A percentile compares a stretch with the other conserved stretches of the same genome.
phyloP scores from a whole-genome alignment of 2,888 invertebrate genomes.

The Latrodectus elegans region DNA sequence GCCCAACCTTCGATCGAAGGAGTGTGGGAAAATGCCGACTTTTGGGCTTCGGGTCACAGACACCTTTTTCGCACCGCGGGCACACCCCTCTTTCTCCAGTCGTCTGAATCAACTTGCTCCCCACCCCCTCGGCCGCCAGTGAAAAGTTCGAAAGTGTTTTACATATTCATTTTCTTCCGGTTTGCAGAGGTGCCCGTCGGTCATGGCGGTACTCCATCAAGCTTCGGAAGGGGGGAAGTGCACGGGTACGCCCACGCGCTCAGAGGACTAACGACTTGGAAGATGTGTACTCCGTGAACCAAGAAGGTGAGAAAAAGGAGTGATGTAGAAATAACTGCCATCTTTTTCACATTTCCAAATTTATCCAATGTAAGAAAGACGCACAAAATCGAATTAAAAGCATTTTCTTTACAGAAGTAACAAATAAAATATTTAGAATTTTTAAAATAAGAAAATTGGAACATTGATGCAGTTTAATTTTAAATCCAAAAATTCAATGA shows the following conservation, averaged over 20 bases:
- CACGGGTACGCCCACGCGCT: background rate
- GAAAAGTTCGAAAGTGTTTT: slow-evolving; percentile 66
- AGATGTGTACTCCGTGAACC: background rate
- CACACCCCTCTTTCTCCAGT: slow-evolving; percentile 52
- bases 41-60: slow-evolving; percentile 45
- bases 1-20: slow-evolving; percentile 48
- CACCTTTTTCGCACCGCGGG: slow-evolving; percentile 37
- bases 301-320: background rate
- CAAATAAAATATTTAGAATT: too few species aligned
- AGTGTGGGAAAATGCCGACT: slow-evolving; percentile 67
- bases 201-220: slow-evolving; percentile 32
- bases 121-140: slow-evolving; percentile 17
- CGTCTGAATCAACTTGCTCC: slow-evolving; percentile 54
- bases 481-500: too few species aligned
- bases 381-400: too few species aligned
- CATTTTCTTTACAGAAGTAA: too few species aligned
- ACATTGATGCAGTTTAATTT: too few species aligned
- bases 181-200: slow-evolving; percentile 23
- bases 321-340: background rate
- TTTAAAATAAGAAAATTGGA: too few species aligned
- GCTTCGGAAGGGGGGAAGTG: slow-evolving; percentile 3
- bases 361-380: too few species aligned
- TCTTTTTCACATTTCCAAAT: too few species aligned
- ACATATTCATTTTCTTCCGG: slow-evolving; percentile 69
- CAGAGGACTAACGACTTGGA: background rate